A percentile compares a stretch with the other conserved stretches of the same genome.
Evolutionary conservation across 2,113 vertebrate species (phyloP).

Genomic region (Eidolon helvum): DNA sequence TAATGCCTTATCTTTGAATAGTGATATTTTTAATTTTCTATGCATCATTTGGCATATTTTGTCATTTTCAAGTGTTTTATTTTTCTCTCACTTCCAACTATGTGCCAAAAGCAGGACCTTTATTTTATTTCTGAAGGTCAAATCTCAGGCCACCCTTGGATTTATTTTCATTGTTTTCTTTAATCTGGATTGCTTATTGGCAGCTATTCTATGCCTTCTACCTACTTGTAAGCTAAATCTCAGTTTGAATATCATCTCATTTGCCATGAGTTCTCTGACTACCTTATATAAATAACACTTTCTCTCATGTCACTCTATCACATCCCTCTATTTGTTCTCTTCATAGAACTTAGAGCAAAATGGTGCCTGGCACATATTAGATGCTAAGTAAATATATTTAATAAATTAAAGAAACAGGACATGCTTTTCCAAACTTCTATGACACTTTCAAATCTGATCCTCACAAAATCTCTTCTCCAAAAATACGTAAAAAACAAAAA

Average conservation of each 20-base stretch:
- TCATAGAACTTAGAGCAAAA: not conserved
- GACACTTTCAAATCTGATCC: not conserved
- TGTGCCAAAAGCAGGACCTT: not conserved
- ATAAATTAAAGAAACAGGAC: not conserved
- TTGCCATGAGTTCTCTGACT: not conserved
- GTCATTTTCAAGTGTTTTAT: not conserved
- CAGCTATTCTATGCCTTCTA: not conserved
- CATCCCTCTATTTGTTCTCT: not conserved
- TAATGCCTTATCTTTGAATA: not conserved
- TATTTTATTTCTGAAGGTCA: not conserved
- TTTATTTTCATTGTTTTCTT: not conserved
- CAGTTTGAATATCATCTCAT: not conserved
- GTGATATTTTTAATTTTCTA: not conserved
- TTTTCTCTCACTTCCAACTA: not conserved
- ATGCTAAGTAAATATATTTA: not conserved
- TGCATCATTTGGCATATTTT: not conserved
- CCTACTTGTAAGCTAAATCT: not conserved
- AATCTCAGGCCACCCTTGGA: not conserved
- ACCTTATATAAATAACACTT: not conserved
- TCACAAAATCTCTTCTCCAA: not conserved
- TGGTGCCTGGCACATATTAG: not conserved
- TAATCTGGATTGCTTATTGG: not conserved
- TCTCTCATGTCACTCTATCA: not conserved
- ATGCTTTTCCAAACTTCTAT: not conserved
- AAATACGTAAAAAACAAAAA: not conserved